These are phyloP conservation scores for Eupithecia subfuscata DNA, from an alignment of 2,888 invertebrate species.

Conservation along the genomic window DNA sequence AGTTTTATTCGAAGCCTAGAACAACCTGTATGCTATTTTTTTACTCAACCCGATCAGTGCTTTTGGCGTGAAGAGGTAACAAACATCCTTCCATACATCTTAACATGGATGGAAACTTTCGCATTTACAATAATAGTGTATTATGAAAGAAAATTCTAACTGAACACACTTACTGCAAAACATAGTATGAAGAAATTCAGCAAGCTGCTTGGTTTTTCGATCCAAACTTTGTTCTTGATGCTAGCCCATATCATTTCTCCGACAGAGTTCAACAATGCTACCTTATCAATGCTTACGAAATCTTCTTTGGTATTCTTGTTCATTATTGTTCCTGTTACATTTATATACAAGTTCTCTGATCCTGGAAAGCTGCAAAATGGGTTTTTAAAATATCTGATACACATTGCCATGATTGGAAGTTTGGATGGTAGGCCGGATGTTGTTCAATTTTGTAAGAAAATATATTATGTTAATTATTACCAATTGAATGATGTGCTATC, in stretches of 20 bases:
- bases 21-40: too few relatives aligned
- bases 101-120: too few relatives aligned
- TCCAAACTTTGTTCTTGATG: conserved; percentile 87
- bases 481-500: conserved; percentile 95
- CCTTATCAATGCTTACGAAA: conserved; percentile 93
- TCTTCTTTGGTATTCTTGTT: conserved; percentile 96
- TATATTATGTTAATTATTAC: conserved; percentile 66
- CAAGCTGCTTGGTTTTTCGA: conserved; percentile 88
- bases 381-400: background rate
- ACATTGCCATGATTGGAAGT: conserved; percentile 1
- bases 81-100: too few relatives aligned
- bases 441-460: background rate
- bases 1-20: too few relatives aligned
- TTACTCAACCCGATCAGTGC: too few relatives aligned
- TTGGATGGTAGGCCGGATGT: background rate
- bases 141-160: background rate
- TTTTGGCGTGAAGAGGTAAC: too few relatives aligned
- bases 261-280: conserved; percentile 86
- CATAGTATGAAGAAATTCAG: conserved; percentile 91
- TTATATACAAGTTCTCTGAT: conserved; percentile 59
- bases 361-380: conserved; percentile 60
- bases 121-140: too few relatives aligned
- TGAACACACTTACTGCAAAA: conserved; percentile 88
- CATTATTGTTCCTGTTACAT: conserved; percentile 87
- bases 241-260: conserved; percentile 88